A percentile compares a stretch with the other conserved stretches of the same genome.
phyloP scores from a whole-genome alignment of 2,797 vertebrate species.

The Gymnodraco acuticeps region DNA sequence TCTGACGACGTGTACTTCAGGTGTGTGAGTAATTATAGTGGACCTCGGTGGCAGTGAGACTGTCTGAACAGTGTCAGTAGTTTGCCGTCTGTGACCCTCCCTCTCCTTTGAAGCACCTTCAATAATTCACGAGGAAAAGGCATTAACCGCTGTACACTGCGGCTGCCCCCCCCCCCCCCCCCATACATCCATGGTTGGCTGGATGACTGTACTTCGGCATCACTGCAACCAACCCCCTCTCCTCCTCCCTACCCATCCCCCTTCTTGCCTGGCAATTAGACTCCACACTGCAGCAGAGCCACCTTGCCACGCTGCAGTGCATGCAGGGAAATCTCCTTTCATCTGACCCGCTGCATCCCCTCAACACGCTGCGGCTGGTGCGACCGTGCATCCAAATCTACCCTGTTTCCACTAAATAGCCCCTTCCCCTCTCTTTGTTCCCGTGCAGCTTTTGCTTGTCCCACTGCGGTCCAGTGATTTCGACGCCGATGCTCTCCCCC shows the following conservation, averaged over 20 bases:
- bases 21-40: conserved; percentile 35
- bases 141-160: conserved; percentile 65
- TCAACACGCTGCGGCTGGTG: conserved; percentile 39
- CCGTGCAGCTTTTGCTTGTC: conserved; percentile 59
- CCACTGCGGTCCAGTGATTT: conserved; percentile 64
- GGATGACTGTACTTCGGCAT: conserved; percentile 75
- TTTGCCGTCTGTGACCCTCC: conserved; percentile 48
- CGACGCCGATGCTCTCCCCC: conserved; percentile 40
- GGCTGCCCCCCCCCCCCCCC: conserved; percentile 41
- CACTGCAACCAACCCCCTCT: conserved; percentile 71
- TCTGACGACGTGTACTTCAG: conserved; percentile 13
- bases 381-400: conserved; percentile 37
- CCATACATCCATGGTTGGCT: conserved; percentile 52
- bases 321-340: conserved; percentile 59
- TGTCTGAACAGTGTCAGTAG: conserved; percentile 42
- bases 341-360: conserved; percentile 57
- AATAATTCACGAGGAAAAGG: conserved; percentile 78
- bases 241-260: conserved; percentile 61
- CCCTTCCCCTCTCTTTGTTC: conserved; percentile 43
- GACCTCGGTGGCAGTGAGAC: conserved; percentile 29
- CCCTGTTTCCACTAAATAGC: conserved; percentile 20
- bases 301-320: conserved; percentile 65
- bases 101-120: conserved; percentile 65
- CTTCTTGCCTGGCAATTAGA: conserved; percentile 71
- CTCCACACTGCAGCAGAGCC: conserved; percentile 79